These are phyloP conservation scores for Cyanocitta stelleri DNA, from an alignment of 2,113 vertebrate genomes.

Conservation along the genomic window DNA sequence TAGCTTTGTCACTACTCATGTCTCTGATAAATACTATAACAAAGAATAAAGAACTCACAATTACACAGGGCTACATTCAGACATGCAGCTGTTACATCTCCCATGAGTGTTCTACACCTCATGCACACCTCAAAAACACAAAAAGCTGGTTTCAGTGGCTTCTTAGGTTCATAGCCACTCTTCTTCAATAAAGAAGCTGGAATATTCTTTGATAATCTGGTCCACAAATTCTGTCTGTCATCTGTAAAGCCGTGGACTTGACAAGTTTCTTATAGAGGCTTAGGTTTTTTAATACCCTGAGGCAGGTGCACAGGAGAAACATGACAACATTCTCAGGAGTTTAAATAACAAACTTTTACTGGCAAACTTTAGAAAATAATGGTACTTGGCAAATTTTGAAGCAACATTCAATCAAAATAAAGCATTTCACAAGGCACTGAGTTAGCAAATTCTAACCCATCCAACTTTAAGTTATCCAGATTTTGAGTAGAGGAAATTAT, in stretches of 20 bases:
- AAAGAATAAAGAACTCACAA: not conserved
- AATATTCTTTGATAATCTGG: not conserved
- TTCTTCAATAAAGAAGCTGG: not conserved
- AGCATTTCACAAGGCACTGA: not conserved
- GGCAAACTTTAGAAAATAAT: not conserved
- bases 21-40: not conserved
- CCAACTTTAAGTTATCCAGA: not conserved
- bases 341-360: not conserved
- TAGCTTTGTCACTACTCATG: not conserved
- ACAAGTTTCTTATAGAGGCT: fast-evolving
- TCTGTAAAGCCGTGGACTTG: not conserved
- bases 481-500: not conserved
- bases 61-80: not conserved
- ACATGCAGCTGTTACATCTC: not conserved
- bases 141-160: not conserved
- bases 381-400: not conserved
- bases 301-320: not conserved
- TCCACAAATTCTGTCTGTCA: not conserved
- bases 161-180: not conserved
- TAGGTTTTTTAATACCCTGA: not conserved
- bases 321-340: not conserved
- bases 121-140: not conserved
- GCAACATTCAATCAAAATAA: not conserved
- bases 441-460: not conserved
- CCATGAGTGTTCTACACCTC: not conserved